Base-by-base conservation (phyloP, 2,797 vertebrate species). In the Craterocephalus amniculus region DNA sequence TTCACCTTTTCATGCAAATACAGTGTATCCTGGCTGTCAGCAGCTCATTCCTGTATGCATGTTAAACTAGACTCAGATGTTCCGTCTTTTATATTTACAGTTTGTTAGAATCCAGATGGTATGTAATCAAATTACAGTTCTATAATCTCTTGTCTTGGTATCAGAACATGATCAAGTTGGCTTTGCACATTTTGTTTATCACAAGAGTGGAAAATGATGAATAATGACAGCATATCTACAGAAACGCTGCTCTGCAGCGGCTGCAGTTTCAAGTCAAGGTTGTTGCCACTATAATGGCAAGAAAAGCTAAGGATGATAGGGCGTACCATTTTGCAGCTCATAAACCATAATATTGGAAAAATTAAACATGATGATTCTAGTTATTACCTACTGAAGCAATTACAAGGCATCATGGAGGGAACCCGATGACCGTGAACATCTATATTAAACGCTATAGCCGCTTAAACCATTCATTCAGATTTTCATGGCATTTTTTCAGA, bases 331-430 rank as follows among this genome's bases (percentile, higher is more conserved):
- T 51, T 57, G 56, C 34, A 24, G 56, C 51, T 63, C 66, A 63
- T 58, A 67, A 59, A 69, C 38, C 4, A 78, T 63, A 67, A 43
- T 58, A 71, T 5, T 52, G 40, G 38, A 56, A 32, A 56, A 65
- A 62, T 60, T 18, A 56, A 24, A 74, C 20, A 40, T 27, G 58
- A 40, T 61, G 32, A 58, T 56, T 49, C n/a, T 10, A 55, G 34
- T 35, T 56, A 76, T 76, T 70, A 51, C 62, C n/a, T 55, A 56
- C 51, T 65, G 24, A 49, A 61, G 43, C 31, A 61, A 60, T 64
- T 40, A 51, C 35, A 55, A 59, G 43, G 62, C 48, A 27, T 70
- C 14, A 73, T 20, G 22, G 48, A 20, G 22, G 32, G 20, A 24
- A 34, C 24, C 22, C 9, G 43, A 64, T 34, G 27, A 60, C 34